Conservation (phyloP, 2,797 vertebrate species). For the Antrozous pallidus region DNA sequence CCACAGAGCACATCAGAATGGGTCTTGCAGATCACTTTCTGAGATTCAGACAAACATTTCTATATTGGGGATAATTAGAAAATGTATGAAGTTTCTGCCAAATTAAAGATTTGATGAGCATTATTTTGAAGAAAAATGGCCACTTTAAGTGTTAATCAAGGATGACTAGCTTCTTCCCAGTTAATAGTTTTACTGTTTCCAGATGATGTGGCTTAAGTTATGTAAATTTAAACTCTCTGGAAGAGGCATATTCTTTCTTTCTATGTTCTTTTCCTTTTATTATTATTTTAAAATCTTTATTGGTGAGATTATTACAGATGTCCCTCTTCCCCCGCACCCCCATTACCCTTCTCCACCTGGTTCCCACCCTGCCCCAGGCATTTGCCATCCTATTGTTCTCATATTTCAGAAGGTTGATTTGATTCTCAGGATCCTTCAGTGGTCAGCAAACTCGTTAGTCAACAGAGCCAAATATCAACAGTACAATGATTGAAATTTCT, state of each 20-base stretch:
- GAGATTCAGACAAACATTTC: not conserved
- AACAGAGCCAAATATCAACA: no score
- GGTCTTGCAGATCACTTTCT: not conserved
- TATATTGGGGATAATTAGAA: slow-evolving; percentile 1
- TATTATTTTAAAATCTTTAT: no score
- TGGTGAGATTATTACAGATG: no score
- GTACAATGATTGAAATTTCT: no score
- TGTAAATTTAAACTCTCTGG: not conserved
- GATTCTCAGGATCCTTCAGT: no score
- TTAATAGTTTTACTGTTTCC: not conserved
- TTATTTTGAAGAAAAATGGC: slow-evolving; percentile 14
- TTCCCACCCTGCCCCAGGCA: no score
- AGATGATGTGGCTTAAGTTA: not conserved
- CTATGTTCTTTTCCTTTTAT: not conserved
- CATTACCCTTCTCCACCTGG: no score
- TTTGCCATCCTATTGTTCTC: no score
- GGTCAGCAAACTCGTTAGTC: no score
- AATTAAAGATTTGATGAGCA: not conserved
- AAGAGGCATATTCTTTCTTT: not conserved
- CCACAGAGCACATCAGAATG: not conserved
- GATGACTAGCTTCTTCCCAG: not conserved
- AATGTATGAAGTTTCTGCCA: not conserved
- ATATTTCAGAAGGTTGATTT: no score
- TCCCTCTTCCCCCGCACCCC: no score
- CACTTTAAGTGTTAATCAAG: slow-evolving; percentile 2